phyloP scores from a whole-genome alignment of 2,797 vertebrate species.

The Micrastur ruficollis region DNA sequence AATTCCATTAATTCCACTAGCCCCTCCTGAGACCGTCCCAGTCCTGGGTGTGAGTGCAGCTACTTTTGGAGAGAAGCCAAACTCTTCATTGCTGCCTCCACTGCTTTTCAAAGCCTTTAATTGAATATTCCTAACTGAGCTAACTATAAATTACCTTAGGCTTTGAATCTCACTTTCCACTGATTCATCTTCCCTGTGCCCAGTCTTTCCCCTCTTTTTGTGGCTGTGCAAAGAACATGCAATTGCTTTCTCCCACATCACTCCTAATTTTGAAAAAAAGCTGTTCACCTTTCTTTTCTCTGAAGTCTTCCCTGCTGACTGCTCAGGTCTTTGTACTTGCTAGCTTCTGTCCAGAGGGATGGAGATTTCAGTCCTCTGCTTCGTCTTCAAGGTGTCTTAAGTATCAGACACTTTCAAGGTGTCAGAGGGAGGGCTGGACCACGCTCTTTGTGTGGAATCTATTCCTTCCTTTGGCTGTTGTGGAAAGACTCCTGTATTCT shows the following conservation, averaged over 20 bases:
- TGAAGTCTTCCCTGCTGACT: not conserved
- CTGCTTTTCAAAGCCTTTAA: slow-evolving; percentile 32
- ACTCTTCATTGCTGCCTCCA: slow-evolving; percentile 1
- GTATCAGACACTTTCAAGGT: not conserved
- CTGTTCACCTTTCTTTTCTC: not conserved
- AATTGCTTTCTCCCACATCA: not conserved
- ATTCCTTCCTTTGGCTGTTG: not conserved
- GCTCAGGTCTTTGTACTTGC: not conserved
- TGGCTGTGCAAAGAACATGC: not conserved
- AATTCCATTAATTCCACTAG: slow-evolving; percentile 40
- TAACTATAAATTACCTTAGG: slow-evolving; percentile 25
- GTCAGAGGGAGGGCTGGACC: not conserved
- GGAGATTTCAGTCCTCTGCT: not conserved
- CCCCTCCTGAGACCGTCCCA: not conserved
- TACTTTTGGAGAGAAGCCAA: slow-evolving; percentile 38
- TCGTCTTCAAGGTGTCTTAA: not conserved
- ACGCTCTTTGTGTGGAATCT: not conserved
- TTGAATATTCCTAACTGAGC: not conserved
- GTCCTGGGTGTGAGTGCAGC: not conserved
- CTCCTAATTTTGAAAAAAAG: not conserved
- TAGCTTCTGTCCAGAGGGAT: not conserved
- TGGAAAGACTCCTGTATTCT: not conserved
- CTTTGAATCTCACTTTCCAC: slow-evolving; percentile 7
- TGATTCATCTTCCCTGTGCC: not conserved
- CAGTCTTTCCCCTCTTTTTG: not conserved